A percentile compares a stretch with the other conserved stretches of the same genome.
Evolutionary conservation across 2,888 invertebrate genomes (phyloP).

Genomic region (Temnothorax unifasciatus): DNA sequence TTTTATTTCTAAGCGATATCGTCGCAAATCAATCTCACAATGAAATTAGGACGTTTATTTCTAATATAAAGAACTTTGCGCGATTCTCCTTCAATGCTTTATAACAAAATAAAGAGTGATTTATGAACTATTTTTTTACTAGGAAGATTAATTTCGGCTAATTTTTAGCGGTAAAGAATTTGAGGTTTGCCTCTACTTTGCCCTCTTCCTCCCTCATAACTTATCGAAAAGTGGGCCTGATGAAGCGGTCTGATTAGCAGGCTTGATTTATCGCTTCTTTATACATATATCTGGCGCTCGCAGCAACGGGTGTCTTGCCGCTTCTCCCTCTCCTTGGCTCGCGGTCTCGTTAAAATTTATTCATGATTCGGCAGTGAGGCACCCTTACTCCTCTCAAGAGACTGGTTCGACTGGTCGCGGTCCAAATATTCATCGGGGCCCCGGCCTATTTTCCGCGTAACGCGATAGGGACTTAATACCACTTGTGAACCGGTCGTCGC

Average conservation of each 20-base stretch:
- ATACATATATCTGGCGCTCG: constrained; percentile 69
- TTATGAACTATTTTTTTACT: not conserved
- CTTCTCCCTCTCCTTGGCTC: constrained; percentile 46
- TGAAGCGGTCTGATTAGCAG: constrained; percentile 82
- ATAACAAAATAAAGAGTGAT: not conserved
- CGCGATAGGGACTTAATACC: constrained; percentile 74
- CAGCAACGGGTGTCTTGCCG: constrained; percentile 52
- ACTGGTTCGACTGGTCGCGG: constrained; percentile 77
- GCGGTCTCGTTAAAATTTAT: constrained; percentile 82
- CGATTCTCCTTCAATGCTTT: not conserved
- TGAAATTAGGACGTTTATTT: not conserved
- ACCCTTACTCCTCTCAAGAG: constrained; percentile 65
- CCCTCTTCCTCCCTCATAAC: constrained; percentile 71
- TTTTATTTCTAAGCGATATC: not conserved
- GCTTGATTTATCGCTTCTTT: constrained; percentile 79
- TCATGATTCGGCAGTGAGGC: constrained; percentile 78
- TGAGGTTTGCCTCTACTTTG: constrained; percentile 4
- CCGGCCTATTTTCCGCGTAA: constrained; percentile 77
- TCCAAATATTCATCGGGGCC: constrained; percentile 72
- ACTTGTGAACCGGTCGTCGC: constrained; percentile 71
- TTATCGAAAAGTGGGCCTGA: constrained; percentile 80
- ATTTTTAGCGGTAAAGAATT: constrained; percentile 28
- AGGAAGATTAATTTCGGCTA: constrained; percentile 12
- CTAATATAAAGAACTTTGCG: not conserved
- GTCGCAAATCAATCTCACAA: not conserved